Evolutionary conservation across 2,888 invertebrate species (phyloP), one percentile per base, ranked within the genome.

Genomic region (Caenorhabditis imperialis): DNA sequence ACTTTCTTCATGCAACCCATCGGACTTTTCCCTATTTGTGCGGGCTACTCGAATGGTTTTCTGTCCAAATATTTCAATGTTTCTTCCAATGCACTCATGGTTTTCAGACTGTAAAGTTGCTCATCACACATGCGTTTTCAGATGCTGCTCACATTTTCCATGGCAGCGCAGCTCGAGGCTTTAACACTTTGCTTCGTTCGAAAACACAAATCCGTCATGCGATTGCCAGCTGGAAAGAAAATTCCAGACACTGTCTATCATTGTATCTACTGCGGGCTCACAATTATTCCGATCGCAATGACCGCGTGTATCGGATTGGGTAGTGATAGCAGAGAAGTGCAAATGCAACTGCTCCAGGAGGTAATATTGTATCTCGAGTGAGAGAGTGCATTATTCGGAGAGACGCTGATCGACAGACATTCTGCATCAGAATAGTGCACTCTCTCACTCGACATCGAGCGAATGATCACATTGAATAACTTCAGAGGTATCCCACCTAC

Each of bases 1-100:
- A 35, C 50, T 8, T 30, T 61, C 2, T 40, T 62, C 3, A 62
- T 62, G 44, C 61, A 62, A n/a, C 61, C 61, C 1, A 25, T 62
- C 16, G 35, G 35, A 0, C 20, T 62, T 18, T 62, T 62, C 30
- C 61, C 61, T 12, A 62, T 62, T 44, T 37, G 51, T 25, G 51
- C 51, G 12, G 61, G 61, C 1, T 45, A 62, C 45, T 33, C 44
- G 25, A 18, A 53, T 25, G 61, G 61, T 2, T 25, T 62, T 14
- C 6, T 42, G n/a, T 48, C 48, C 7, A 40, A 33, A 25, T 5
- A 20, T 8, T 58, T 58, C 23, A 14, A n/a, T 1, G 35, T 12
- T 35, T 33, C 44, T 7, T 57, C 55, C 7, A 53, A 63, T 53
- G 18, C 22, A 16, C 18, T 62, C 7, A 62, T 62, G 62, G 35